Evolutionary conservation across 2,797 vertebrate genomes (phyloP), one percentile per base, ranked within the genome.

Genomic region (Rousettus madagascariensis): DNA sequence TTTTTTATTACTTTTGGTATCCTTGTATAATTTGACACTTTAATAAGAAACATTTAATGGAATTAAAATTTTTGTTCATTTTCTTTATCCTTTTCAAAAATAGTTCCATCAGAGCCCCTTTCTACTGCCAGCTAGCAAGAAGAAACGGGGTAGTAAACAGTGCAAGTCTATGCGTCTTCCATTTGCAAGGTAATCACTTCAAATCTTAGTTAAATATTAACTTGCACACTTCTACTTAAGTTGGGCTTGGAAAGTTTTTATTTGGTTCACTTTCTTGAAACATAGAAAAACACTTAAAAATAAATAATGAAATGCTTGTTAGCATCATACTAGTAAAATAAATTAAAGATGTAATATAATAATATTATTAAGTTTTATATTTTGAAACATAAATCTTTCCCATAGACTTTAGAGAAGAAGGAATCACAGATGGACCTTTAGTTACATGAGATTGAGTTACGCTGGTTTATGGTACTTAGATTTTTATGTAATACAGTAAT

Each of bases 121-220:
- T 96, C 68, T 41, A n/a, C 75, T 96, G 79, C 79, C 97, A 86
- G 38, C 55, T 68, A 82, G 79, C 83, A 96, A 97, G 46, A 96
- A 95, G 84, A 97, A 91, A 96, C 75, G 65, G 68, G 0, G 38
- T 95, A 98, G 90, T 95, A 95, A 65, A 3, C 51, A 86, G 33
- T 68, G 91, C 59, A 95, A 95, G 61, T 69, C 87, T 8, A 77
- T 49, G 0, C 9, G 0, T 43, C 94, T 6, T 53, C 91, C 97
- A 53, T 85, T 95, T 68, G 95, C 97, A 88, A 96, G 98, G 98
- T 98, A 97, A 97, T 57, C 95, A 43, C 66, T 95, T 86, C 49
- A 83, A 69, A 91, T 46, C 22, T 66, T 86, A 8, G 20, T 68
- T 90, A 92, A 74, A 79, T 71, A 38, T 7, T 87, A 24, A 71